Base-by-base conservation (phyloP, 2,797 vertebrate species). In the Liparis tanakae region DNA sequence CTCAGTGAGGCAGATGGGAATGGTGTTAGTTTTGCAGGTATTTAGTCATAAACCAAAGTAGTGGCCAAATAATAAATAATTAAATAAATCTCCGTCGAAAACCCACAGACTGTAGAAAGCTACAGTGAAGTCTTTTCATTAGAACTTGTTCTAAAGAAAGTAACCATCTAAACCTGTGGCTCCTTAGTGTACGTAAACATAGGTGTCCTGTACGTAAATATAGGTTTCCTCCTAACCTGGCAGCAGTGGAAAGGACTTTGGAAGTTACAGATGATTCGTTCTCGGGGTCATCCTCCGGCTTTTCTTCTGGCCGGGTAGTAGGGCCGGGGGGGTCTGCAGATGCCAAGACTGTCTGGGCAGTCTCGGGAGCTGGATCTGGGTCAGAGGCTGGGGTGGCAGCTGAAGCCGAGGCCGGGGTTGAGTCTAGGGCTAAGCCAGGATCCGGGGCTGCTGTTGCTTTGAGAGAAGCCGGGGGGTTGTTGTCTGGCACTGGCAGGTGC, bases 151-250 rank as follows among this genome's bases (percentile, higher is more conserved):
- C 37, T 20, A 10, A 14, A 7, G 15, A 57, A 50, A 30, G 37
- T 0, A 50, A 30, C 22, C 7, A 56, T 39, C 2, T 56, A 30
- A 57, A 50, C n/a, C 30, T 46, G 14, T 56, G n/a, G 25, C 18
- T 46, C 2, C n/a, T 10, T 18, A 18, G 4, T n/a, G n/a, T n/a
- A 18, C 7, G 14, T 1, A 1, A 53, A 36, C 22, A 3, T 13
- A 70, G 10, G n/a, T n/a, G n/a, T n/a, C n/a, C n/a, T 58, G 12
- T 25, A 48, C 0, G 4, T 58, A 17, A 50, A 39, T 10, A 76
- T 4, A 3, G 12, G 61, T 63, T 5, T 73, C 59, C 56, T 57
- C 81, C 48, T 50, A 94, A 94, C 93, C 92, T 92, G 69, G 91
- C 82, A 56, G 84, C 86, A 56, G 88, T 87, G 18, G 86, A 86